A percentile compares a stretch with the other conserved stretches of the same genome.
Evolutionary conservation across 2,113 vertebrate species (phyloP).

Genomic region (Puffinus mauretanicus): DNA sequence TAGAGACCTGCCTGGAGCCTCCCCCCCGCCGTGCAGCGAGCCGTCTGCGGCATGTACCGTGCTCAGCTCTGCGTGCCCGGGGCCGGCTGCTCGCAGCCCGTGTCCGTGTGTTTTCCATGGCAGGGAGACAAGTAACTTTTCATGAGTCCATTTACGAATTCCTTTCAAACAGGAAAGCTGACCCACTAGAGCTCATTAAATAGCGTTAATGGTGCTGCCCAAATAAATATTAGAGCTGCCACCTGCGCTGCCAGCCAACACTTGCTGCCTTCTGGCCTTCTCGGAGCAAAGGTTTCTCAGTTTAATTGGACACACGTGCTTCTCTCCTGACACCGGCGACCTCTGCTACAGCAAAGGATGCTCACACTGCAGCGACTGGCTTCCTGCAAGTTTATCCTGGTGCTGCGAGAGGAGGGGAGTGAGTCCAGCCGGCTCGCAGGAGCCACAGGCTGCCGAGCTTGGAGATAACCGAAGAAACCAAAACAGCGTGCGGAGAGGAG

Average conservation of each 20-base stretch:
- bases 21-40: rapidly evolving
- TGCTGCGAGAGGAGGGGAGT: rapidly evolving
- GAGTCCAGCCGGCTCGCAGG: neutral
- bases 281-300: neutral
- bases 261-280: neutral
- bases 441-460: neutral
- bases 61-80: rapidly evolving
- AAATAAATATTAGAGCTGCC: neutral
- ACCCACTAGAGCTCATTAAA: neutral
- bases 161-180: neutral
- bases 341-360: neutral
- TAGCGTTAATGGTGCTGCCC: neutral
- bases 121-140: neutral
- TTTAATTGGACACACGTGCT: neutral
- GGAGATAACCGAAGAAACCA: neutral
- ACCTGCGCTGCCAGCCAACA: neutral
- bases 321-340: neutral
- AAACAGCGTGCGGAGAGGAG: neutral
- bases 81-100: rapidly evolving
- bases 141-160: neutral
- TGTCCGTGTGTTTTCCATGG: neutral
- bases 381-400: neutral
- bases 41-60: rapidly evolving
- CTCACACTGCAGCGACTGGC: neutral
- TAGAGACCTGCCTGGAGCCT: neutral